Evolutionary conservation across 1,140 invertebrate species (phyloP).

Genomic region (Sarcophaga peregrina): DNA sequence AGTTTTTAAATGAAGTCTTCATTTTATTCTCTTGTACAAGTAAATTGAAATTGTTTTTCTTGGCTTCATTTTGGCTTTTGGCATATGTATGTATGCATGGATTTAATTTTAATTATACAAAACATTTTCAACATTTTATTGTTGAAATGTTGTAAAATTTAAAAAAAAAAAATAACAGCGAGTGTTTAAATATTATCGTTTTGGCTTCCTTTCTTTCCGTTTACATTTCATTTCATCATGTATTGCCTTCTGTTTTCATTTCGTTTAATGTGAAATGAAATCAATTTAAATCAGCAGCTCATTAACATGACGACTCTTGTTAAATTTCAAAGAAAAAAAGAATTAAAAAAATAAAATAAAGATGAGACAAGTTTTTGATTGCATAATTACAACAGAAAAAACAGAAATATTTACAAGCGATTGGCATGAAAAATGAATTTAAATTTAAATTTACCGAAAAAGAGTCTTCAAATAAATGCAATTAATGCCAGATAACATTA

Average conservation of each 20-base stretch:
- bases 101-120: slow-evolving; percentile 28
- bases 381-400: background rate
- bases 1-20: slow-evolving; percentile 16
- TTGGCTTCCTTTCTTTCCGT: too few relatives aligned
- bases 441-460: background rate
- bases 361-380: background rate
- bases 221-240: too few relatives aligned
- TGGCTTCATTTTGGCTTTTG: background rate
- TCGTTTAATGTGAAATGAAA: background rate
- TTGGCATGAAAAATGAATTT: background rate
- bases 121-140: slow-evolving; percentile 30
- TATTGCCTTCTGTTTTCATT: too few relatives aligned
- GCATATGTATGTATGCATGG: background rate
- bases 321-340: too few relatives aligned
- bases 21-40: background rate
- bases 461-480: too few relatives aligned
- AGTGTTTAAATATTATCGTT: too few relatives aligned
- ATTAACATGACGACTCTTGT: background rate
- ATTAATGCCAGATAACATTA: too few relatives aligned
- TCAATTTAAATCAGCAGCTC: slow-evolving; percentile 2
- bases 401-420: background rate
- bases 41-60: slow-evolving; percentile 26
- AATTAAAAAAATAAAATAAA: too few relatives aligned
- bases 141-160: slow-evolving; percentile 3
- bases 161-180: background rate